Evolutionary conservation across 2,797 vertebrate genomes (phyloP).

Genomic region (Chaunax sp.): DNA sequence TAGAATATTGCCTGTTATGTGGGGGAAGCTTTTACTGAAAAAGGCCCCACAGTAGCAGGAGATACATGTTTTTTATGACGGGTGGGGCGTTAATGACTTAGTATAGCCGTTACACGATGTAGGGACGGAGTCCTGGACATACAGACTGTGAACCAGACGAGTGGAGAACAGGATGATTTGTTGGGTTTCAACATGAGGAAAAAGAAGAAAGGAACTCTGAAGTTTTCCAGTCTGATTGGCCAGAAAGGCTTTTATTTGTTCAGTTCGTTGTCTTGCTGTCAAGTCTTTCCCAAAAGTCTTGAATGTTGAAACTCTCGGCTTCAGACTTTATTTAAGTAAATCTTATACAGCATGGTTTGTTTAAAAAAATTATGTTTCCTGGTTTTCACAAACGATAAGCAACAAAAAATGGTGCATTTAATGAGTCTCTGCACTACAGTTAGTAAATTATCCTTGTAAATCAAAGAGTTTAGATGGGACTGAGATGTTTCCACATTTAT

Average conservation of each 20-base stretch:
- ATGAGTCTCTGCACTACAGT: no score
- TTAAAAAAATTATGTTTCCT: background rate
- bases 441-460: background rate
- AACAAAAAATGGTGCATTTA: no score
- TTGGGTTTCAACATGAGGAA: background rate
- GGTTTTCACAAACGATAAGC: background rate
- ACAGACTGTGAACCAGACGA: no score
- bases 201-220: background rate
- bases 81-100: slow-evolving; percentile 13
- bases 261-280: no score
- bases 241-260: no score
- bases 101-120: background rate
- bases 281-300: no score
- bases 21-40: slow-evolving; percentile 35
- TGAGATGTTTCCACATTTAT: background rate
- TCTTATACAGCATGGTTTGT: no score
- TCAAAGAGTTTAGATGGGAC: background rate
- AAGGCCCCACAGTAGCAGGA: slow-evolving; percentile 13
- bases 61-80: slow-evolving; percentile 3
- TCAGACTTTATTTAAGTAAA: background rate
- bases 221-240: no score
- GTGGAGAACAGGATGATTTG: background rate
- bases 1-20: slow-evolving; percentile 7
- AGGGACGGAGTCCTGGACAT: background rate
- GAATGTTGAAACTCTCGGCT: background rate